Evolutionary conservation across 2,888 invertebrate species (phyloP), one percentile per base, ranked within the genome.

Genomic region (Ophonus ardosiacus): DNA sequence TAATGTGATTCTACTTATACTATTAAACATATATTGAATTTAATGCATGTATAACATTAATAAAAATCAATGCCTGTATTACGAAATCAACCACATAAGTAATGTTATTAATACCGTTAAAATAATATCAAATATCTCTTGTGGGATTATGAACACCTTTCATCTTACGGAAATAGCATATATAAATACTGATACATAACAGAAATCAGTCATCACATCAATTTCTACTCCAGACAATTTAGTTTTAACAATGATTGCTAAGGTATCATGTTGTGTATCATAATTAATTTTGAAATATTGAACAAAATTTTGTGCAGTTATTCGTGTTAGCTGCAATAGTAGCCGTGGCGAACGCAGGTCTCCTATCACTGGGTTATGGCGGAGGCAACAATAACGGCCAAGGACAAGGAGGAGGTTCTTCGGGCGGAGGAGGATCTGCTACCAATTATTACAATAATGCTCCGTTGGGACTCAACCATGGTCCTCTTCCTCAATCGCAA

Each of bases 51-150:
- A 68, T 38, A 31, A 68, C n/a, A n/a, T 38, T 13, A n/a, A 68
- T 38, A 74, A 74, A 74, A 57, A 78, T 78, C 17, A 57, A 31
- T 78, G 31, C 43, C 0, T 57, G 31, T 56, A 40, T 80, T 80
- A 40, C n/a, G 63, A 61, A 80, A 80, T 80, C 61, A 80, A 80
- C 80, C 80, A 40, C 80, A 80, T 61, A 80, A 80, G 80, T 80
- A 61, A 40, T 61, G 80, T 61, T 80, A 80, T 63, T 40, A 63
- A 80, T 80, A 80, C 80, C 61, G 80, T 80, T 80, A 80, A 2
- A 7, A 61, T 6, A 63, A 80, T 80, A 80, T 80, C 80, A 80
- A 61, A 61, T 80, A 61, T 61, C 80, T 38, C 43, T 40, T 80
- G 80, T 80, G 80, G 59, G 80, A 80, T 59, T 57, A 57, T 56